phyloP scores from a whole-genome alignment of 1,140 invertebrate species.

The Aphelenchoides fujianensis region DNA sequence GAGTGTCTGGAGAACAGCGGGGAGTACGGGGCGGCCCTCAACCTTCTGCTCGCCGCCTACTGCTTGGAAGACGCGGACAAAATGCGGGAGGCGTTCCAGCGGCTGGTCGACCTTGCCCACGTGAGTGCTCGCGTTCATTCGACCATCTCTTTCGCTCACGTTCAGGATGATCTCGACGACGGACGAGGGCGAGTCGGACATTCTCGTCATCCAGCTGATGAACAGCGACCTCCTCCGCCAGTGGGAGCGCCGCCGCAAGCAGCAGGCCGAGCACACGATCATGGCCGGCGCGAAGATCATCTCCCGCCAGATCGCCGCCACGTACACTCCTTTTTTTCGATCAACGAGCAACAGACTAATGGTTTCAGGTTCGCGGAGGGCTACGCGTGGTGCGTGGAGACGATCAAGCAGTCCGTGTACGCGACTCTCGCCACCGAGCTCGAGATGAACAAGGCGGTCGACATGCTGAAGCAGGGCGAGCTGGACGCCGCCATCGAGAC shows the following conservation, averaged over 20 bases:
- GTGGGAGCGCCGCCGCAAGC: conserved; percentile 73
- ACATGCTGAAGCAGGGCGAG: conserved; percentile 80
- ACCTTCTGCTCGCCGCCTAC: conserved; percentile 87
- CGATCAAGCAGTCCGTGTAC: conserved; percentile 76
- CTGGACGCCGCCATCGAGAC: conserved; percentile 78
- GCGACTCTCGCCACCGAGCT: conserved; percentile 77
- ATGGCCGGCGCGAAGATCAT: conserved; percentile 86
- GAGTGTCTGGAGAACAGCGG: conserved; percentile 83
- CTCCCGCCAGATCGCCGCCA: conserved; percentile 72
- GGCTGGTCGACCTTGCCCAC: conserved; percentile 80
- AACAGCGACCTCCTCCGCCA: conserved; percentile 17
- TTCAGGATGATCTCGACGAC: conserved; percentile 20
- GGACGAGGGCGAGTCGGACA: conserved; percentile 70
- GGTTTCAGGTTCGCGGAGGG: conserved; percentile 75
- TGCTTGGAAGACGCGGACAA: conserved; percentile 86
- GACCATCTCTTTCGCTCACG: not conserved
- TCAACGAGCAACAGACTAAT: conserved; percentile 3
- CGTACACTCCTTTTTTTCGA: conserved; percentile 31
- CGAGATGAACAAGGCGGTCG: conserved; percentile 88
- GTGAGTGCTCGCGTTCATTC: conserved; percentile 65
- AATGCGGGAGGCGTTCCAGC: conserved; percentile 86
- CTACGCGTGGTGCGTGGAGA: conserved; percentile 68
- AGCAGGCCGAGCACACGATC: conserved; percentile 79
- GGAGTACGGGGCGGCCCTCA: conserved; percentile 81
- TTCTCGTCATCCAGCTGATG: conserved; percentile 14